Percentiles rank a stretch among this genome's conserved stretches.
phyloP scores from a whole-genome alignment of 2,113 vertebrate species.

The Pelmatolapia mariae region DNA sequence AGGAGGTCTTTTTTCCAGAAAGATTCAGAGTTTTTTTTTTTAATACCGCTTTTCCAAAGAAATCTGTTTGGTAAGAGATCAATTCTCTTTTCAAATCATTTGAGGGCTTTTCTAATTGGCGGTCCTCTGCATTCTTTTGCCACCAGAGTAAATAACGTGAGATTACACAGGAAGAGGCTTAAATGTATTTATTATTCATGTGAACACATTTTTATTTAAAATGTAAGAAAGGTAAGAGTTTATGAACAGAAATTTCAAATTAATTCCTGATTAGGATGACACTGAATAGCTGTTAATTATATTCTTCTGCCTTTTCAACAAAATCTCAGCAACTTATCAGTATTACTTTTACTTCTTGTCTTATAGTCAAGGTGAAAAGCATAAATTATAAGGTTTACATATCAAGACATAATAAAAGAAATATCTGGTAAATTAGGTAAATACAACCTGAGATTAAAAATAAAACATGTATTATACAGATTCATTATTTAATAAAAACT shows the following conservation, averaged over 20 bases:
- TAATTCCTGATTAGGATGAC: neutral
- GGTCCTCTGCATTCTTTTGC: neutral
- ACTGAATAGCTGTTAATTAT: neutral
- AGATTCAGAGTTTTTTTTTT: neutral
- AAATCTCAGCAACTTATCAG: neutral
- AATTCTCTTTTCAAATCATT: neutral
- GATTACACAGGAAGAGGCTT: neutral
- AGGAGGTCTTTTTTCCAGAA: neutral
- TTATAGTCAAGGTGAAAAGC: neutral
- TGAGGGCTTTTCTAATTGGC: conserved; percentile 2
- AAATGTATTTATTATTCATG: neutral
- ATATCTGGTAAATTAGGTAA: neutral
- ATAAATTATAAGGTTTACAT: neutral
- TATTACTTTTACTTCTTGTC: neutral
- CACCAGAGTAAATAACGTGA: neutral
- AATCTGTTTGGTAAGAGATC: neutral
- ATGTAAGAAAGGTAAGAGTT: neutral
- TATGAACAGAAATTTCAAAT: neutral
- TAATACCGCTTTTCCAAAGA: neutral
- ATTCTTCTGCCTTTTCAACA: neutral
- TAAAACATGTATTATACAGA: neutral
- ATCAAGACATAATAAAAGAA: neutral
- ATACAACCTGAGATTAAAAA: neutral
- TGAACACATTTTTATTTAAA: neutral
- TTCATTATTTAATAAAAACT: neutral